Evolutionary conservation across 1,140 invertebrate species (phyloP).

Genomic region (Heliconius hermathena): DNA sequence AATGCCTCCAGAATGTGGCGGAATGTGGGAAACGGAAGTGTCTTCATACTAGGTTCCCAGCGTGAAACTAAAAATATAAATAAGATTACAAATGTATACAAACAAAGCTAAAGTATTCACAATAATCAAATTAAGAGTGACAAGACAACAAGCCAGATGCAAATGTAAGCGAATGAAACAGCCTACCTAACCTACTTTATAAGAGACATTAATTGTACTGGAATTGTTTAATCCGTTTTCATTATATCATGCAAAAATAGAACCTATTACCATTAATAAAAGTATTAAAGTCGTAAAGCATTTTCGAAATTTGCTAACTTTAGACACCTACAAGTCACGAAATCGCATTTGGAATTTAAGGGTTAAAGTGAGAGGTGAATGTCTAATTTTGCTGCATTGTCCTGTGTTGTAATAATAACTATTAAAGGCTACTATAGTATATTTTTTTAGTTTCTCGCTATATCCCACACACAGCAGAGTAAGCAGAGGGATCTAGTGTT

Average conservation of each 20-base stretch:
- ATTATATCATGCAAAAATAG: constrained; percentile 21
- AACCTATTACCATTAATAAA: constrained; percentile 6
- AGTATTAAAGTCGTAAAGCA: constrained; percentile 7
- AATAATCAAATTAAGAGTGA: constrained; percentile 23
- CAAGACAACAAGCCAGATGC: constrained; percentile 25
- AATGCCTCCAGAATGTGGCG: no score
- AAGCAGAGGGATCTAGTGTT: no score
- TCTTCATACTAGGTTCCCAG: no score
- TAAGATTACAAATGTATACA: no score
- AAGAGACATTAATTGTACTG: constrained; percentile 27
- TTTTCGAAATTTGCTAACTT: neutral
- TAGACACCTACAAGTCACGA: constrained; percentile 29
- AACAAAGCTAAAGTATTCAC: neutral
- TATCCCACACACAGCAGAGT: no score
- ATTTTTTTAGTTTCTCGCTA: no score
- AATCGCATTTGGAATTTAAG: constrained; percentile 31
- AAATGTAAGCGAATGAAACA: constrained; percentile 24
- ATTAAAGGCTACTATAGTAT: neutral
- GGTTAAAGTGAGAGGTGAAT: constrained; percentile 25
- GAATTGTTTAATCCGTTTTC: constrained; percentile 16
- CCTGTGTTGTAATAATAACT: neutral
- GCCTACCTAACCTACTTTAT: constrained; percentile 35
- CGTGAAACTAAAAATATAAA: no score
- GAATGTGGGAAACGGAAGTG: no score
- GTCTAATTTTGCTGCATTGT: neutral